Conservation (phyloP, 2,797 vertebrate genomes). For the Sebastes aleutianus region DNA sequence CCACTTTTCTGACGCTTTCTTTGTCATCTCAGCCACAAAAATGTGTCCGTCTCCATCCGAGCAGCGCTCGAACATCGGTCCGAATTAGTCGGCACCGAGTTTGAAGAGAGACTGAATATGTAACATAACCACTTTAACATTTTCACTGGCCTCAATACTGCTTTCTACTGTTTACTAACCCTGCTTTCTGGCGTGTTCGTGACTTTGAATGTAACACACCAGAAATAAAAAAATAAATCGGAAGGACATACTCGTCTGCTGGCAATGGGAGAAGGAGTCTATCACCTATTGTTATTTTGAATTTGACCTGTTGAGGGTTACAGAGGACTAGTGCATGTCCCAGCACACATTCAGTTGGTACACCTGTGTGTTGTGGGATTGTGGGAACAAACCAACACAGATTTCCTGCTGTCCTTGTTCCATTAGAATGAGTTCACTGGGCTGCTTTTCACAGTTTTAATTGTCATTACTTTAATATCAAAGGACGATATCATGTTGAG, state of each 20-base stretch:
- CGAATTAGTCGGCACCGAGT: no score
- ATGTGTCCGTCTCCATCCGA: not conserved
- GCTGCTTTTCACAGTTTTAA: conserved; percentile 26
- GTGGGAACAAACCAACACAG: not conserved
- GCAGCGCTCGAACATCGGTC: not conserved
- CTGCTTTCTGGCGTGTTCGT: no score
- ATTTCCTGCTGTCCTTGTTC: not conserved
- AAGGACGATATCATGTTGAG: conserved; percentile 66
- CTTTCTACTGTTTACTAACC: not conserved
- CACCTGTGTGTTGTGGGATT: not conserved
- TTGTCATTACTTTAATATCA: conserved; percentile 70
- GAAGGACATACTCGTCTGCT: no score
- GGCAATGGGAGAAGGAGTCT: no score
- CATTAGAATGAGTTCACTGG: conserved; percentile 14
- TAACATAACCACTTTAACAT: not conserved
- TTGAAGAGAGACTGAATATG: not conserved
- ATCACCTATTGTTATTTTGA: no score
- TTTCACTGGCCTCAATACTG: not conserved
- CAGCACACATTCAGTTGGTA: not conserved
- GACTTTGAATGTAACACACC: no score
- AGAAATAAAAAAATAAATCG: no score
- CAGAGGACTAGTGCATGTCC: not conserved
- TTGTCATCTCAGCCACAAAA: not conserved
- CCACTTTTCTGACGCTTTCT: not conserved
- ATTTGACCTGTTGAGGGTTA: not conserved